Conservation (phyloP, 2,797 vertebrate genomes). For the Borostomias antarcticus region DNA sequence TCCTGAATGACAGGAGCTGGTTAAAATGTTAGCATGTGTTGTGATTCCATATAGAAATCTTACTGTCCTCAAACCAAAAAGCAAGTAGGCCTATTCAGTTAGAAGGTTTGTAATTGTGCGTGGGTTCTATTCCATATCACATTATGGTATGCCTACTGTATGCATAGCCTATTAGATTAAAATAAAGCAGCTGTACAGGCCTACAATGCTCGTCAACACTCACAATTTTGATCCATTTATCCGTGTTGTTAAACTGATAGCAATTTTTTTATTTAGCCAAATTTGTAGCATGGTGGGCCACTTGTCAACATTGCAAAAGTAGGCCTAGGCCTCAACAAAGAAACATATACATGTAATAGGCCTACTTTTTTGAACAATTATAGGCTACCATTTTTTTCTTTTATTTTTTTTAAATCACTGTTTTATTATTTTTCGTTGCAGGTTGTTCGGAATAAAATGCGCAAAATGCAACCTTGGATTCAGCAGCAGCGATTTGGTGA, state of each 20-base stretch:
- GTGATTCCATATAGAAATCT: background rate
- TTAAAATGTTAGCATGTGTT: background rate
- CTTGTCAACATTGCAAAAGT: too few species aligned
- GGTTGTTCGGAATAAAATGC: constrained; percentile 90
- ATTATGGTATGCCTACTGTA: too few species aligned
- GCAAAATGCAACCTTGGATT: constrained; percentile 89
- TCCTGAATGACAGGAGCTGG: background rate
- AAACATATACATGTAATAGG: too few species aligned
- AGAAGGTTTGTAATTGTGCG: background rate
- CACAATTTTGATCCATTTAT: too few species aligned
- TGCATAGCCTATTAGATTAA: background rate
- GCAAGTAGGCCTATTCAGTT: background rate
- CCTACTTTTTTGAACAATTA: too few species aligned
- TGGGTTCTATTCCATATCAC: too few species aligned
- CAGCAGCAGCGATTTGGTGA: constrained; percentile 91
- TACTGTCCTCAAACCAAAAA: background rate
- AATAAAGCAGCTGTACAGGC: background rate
- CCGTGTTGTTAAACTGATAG: too few species aligned
- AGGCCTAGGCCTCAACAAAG: too few species aligned
- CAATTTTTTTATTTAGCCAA: too few species aligned
- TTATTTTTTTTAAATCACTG: background rate
- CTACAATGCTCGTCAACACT: too few species aligned
- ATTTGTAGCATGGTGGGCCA: too few species aligned
- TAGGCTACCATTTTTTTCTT: too few species aligned
- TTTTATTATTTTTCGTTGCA: constrained; percentile 50